Base-by-base conservation (phyloP, 2,113 vertebrate genomes). In the Corythornis cristatus region DNA sequence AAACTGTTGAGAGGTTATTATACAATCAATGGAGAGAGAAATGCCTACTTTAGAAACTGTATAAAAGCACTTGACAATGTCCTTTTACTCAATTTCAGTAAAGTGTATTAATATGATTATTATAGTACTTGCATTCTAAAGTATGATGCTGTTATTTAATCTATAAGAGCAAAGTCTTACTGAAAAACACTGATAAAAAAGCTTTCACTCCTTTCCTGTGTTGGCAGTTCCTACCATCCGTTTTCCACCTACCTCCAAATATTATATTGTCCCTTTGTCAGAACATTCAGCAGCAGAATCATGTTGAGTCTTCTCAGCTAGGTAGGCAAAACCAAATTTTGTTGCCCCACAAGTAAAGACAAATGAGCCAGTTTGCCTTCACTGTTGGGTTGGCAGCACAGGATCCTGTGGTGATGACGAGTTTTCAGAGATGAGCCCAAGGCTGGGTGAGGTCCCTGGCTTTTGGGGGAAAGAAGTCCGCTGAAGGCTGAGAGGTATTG, bases 11-110 rank as follows among this genome's bases (percentile, higher is more conserved):
- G 73, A 86, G n/a, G 37, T 81, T 78, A 54, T 92, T 86, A 46
- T 93, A 42, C 70, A 91, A 74, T 31, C 70, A 87, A 25, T 64
- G 66, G 42, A 89, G 65, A 86, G 73, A 54, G 74, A 91, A 91
- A 85, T 65, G n/a, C 40, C 46, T 71, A 43, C 35, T 26, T 79
- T 78, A 91, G 66, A 64, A 94, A 89, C 37, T 2, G 3, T 33
- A 56, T 64, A 64, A 84, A 81, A 94, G 35, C 48, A 82, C 74
- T 84, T 94, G 82, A 82, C 56, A 89, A 58, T 3, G 6, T 89
- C 62, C 43, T 71, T 84, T 91, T 60, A 60, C 60, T 80, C n/a
- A 40, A 51, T 85, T 85, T 89, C 74, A 93, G 25, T 71, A 78
- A 77, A 83, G 42, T 64, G 7, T 75, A 56, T 85, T 87, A 72